Conservation (phyloP, 2,797 vertebrate species). For the Leucoraja ocellata region DNA sequence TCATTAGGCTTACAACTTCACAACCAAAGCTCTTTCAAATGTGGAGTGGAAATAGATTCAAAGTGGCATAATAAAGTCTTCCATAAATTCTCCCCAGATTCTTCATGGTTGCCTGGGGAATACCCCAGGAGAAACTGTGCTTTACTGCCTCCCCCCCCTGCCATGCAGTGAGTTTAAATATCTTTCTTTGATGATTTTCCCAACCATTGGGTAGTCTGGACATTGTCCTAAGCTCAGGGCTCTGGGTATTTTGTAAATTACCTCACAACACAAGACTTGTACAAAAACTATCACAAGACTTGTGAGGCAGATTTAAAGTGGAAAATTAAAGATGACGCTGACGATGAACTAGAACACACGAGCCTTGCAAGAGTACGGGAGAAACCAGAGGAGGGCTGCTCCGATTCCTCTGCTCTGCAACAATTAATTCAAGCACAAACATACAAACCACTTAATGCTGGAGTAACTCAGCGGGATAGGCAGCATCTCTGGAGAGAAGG, state of each 20-base stretch:
- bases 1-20: background rate
- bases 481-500: too few relatives aligned
- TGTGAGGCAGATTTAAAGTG: background rate
- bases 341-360: background rate
- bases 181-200: background rate
- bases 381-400: background rate
- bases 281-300: too few relatives aligned
- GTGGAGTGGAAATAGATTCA: background rate
- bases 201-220: background rate
- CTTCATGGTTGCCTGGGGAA: background rate
- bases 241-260: background rate
- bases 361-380: background rate
- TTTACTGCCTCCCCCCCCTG: too few relatives aligned
- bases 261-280: background rate
- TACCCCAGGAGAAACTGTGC: background rate
- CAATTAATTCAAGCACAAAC: background rate
- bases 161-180: background rate
- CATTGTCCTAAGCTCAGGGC: background rate
- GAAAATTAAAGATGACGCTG: background rate
- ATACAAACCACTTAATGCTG: background rate
- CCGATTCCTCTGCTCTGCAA: background rate
- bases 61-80: too few relatives aligned
- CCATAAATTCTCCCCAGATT: too few relatives aligned
- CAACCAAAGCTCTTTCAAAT: background rate
- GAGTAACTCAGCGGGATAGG: too few relatives aligned